A percentile compares a stretch with the other conserved stretches of the same genome.
Conservation (phyloP, 2,888 invertebrate species). For the Drosophila longiperda region DNA sequence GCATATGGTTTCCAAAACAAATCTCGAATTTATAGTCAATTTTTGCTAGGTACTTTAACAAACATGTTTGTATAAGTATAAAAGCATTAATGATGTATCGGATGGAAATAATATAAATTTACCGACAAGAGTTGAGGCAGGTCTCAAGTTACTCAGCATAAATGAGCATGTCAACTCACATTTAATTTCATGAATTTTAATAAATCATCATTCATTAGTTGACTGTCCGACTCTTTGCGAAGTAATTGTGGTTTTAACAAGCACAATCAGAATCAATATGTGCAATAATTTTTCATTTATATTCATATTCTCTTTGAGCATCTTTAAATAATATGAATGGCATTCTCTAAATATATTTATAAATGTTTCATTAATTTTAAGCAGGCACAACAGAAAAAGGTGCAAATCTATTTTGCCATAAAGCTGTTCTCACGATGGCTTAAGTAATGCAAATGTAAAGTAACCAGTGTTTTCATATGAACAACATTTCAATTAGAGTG, state of each 20-base stretch:
- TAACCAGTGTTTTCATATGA: slow-evolving; percentile 13
- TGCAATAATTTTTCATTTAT: background rate
- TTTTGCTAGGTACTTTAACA: background rate
- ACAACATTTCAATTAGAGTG: slow-evolving; percentile 43
- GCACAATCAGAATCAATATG: background rate
- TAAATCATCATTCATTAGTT: background rate
- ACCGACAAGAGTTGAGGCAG: slow-evolving; percentile 20
- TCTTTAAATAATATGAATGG: background rate
- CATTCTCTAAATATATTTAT: background rate
- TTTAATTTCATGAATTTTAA: slow-evolving; percentile 2
- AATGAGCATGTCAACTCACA: background rate
- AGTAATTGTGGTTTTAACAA: background rate
- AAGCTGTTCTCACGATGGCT: background rate
- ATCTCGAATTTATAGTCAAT: background rate
- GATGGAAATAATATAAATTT: background rate
- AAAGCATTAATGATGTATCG: slow-evolving; percentile 6
- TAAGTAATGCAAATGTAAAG: background rate
- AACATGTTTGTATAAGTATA: background rate
- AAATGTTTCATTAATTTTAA: background rate
- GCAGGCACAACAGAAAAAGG: background rate
- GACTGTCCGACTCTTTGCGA: background rate
- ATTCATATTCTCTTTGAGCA: too few relatives aligned
- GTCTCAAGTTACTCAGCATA: background rate
- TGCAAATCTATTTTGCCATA: background rate
- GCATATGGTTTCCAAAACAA: too few relatives aligned